phyloP scores from a whole-genome alignment of 2,113 vertebrate genomes.

The Pedetes capensis region DNA sequence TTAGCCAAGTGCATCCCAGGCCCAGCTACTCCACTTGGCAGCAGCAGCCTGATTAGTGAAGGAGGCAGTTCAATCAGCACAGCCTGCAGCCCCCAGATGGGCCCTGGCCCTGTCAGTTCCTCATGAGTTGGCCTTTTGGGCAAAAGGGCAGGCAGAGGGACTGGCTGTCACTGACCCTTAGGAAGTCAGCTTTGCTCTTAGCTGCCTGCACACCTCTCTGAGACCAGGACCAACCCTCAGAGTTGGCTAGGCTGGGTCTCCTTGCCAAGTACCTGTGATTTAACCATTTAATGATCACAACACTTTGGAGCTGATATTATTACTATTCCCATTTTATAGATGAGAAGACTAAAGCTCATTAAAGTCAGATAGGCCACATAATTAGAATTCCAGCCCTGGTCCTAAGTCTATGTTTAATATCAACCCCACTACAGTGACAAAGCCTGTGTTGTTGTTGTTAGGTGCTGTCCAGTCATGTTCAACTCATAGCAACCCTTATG shows the following conservation, averaged over 20 bases:
- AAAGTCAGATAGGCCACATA: not conserved
- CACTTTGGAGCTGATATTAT: not conserved
- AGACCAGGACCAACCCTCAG: not conserved
- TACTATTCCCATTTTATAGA: not conserved
- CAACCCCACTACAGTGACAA: not conserved
- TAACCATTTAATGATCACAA: not conserved
- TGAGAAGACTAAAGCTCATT: not conserved
- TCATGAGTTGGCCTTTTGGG: not conserved
- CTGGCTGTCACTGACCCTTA: not conserved
- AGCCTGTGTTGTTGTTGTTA: too few relatives aligned
- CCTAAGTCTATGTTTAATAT: not conserved
- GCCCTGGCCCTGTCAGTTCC: not conserved
- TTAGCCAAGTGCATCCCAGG: conserved; percentile 81
- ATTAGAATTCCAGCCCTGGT: not conserved
- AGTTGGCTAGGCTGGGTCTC: not conserved
- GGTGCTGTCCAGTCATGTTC: too few relatives aligned
- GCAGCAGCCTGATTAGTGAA: conserved; percentile 82
- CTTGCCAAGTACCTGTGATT: not conserved
- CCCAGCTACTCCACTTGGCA: conserved; percentile 80
- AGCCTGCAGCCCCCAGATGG: conserved; percentile 75
- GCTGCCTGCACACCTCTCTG: not conserved
- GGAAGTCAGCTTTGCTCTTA: not conserved
- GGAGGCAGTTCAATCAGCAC: conserved; percentile 80
- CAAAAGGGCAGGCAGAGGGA: not conserved
- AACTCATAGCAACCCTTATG: too few relatives aligned